Base-by-base conservation (phyloP, 2,797 vertebrate genomes). In the Avahi laniger region DNA sequence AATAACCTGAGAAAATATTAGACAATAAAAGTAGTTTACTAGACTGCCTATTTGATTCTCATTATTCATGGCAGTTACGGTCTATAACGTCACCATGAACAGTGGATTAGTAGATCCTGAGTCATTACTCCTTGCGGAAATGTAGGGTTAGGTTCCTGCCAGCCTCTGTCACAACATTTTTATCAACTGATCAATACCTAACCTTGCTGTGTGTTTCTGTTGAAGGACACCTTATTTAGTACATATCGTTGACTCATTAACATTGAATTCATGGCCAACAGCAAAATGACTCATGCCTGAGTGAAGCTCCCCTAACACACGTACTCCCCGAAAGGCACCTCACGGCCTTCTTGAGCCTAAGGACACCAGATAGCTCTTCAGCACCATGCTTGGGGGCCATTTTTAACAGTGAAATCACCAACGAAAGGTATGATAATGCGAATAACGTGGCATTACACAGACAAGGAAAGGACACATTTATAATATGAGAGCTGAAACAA, bases 1-100 rank as follows among this genome's bases (percentile, higher is more conserved):
- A 76, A 63, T 30, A 84, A 76, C 54, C 59, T 54, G 38, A 78
- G 59, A 17, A 84, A 90, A 52, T n/a, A 61, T n/a, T 13, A 30
- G 12, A 4, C 4, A 5, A 26, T 30, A 46, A 73, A 72, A 38
- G 8, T 30, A 24, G 33, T n/a, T 90, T 63, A 15, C 50, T 67
- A 73, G 13, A n/a, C 41, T 48, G 75, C 57, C 5, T 7, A 22
- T 18, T 8, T 57, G 75, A 33, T 2, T 75, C 69, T 83, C 61
- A 1, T 61, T 46, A 35, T 12, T 82, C 63, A 6, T 4, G 28
- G 72, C 1, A 3, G 50, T 4, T 52, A 46, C 30, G 4, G 24
- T 50, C 78, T 61, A 11, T 26, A 67, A 43, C 48, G 41, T 70
- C 50, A 50, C 59, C 4, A 17, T n/a, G 88, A 82, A 57, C 83